These are phyloP conservation scores for Gambusia holbrooki DNA, from an alignment of 2,113 vertebrate genomes.

Conservation along the genomic window DNA sequence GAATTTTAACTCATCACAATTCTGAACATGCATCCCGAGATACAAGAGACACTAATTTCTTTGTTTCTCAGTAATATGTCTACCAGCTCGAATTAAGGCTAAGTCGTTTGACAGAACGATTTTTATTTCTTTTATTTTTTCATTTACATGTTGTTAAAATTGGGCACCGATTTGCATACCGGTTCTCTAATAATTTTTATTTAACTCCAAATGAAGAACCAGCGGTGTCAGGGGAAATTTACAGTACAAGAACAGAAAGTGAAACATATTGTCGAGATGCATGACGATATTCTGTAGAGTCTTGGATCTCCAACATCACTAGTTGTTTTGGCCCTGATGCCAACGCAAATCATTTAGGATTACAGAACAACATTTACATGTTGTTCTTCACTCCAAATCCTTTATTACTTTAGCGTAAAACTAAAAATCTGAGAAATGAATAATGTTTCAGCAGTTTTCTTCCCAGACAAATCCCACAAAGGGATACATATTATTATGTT, in stretches of 20 bases:
- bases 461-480: too few species aligned
- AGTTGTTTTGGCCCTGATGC: too few species aligned
- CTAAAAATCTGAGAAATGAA: not conserved
- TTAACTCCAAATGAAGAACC: not conserved
- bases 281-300: not conserved
- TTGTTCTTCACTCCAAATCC: too few species aligned
- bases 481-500: too few species aligned
- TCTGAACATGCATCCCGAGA: not conserved
- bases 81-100: not conserved
- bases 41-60: not conserved
- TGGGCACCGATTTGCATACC: not conserved
- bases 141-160: not conserved
- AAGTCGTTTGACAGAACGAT: not conserved
- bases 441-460: not conserved
- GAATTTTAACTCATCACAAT: not conserved
- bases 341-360: too few species aligned
- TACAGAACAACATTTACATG: too few species aligned
- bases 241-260: not conserved
- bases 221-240: not conserved
- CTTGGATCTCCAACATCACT: not conserved
- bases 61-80: not conserved
- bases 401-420: too few species aligned
- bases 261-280: not conserved
- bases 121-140: not conserved
- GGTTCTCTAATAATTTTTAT: not conserved